These are phyloP conservation scores for Incurvaria masculella DNA, from an alignment of 2,888 invertebrate genomes.

Conservation along the genomic window DNA sequence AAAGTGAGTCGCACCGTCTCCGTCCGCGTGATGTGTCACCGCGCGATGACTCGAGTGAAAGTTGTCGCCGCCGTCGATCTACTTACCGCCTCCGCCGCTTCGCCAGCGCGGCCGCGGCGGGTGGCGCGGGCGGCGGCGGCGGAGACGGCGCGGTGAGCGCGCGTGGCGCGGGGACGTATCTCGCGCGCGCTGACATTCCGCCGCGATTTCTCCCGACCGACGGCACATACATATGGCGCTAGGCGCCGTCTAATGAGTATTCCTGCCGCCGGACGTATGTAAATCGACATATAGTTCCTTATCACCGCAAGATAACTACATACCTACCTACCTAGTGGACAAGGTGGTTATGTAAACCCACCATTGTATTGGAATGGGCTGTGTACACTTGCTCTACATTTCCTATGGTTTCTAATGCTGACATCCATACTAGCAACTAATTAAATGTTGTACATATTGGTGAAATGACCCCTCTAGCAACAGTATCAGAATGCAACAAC, in stretches of 20 bases:
- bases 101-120: background rate
- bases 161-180: background rate
- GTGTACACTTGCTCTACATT: no score
- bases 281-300: background rate
- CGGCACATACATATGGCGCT: background rate
- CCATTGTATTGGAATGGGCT: no score
- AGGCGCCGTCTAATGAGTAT: background rate
- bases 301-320: background rate
- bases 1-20: constrained; percentile 67
- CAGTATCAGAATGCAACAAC: no score
- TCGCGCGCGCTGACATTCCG: background rate
- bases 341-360: background rate
- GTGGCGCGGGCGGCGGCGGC: constrained; percentile 17
- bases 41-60: constrained; percentile 58
- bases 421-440: no score
- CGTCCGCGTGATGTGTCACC: constrained; percentile 57
- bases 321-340: background rate
- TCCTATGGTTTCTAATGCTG: no score
- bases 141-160: constrained; percentile 39
- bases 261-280: background rate
- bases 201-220: background rate
- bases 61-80: constrained; percentile 58
- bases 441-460: no score
- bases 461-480: no score
- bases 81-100: constrained; percentile 54